These are phyloP conservation scores for Cylloceria caligata DNA, from an alignment of 2,888 invertebrate genomes.

Conservation along the genomic window DNA sequence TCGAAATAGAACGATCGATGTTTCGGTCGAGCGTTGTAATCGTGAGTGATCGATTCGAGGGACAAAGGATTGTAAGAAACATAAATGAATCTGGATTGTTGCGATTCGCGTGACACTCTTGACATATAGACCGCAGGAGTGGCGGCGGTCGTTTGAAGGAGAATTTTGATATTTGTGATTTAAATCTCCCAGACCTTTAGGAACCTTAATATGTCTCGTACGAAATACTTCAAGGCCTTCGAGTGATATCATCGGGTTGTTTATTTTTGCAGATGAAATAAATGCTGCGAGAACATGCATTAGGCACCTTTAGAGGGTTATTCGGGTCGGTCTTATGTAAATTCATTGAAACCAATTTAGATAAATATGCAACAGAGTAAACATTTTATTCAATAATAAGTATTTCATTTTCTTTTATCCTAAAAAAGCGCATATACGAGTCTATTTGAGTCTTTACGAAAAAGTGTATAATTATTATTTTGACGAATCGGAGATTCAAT, in stretches of 20 bases:
- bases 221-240: neutral
- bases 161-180: neutral
- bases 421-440: neutral
- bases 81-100: conserved; percentile 30
- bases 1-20: conserved; percentile 46
- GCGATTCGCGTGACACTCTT: neutral
- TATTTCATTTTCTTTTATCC: neutral
- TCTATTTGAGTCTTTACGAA: neutral
- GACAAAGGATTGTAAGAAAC: conserved; percentile 1
- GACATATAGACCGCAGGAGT: neutral
- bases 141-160: neutral
- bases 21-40: neutral
- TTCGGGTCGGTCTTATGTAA: neutral
- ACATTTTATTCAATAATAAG: neutral
- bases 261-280: conserved; percentile 19
- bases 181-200: neutral
- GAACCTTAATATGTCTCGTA: neutral
- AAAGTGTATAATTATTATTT: too few relatives aligned
- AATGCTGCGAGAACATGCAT: conserved; percentile 31
- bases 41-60: conserved; percentile 29
- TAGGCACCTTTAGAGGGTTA: conserved; percentile 4
- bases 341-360: neutral
- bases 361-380: neutral
- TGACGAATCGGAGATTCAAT: too few relatives aligned
- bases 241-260: conserved; percentile 14